These are phyloP conservation scores for Ptyas mucosa DNA, from an alignment of 2,113 vertebrate species.

Conservation along the genomic window DNA sequence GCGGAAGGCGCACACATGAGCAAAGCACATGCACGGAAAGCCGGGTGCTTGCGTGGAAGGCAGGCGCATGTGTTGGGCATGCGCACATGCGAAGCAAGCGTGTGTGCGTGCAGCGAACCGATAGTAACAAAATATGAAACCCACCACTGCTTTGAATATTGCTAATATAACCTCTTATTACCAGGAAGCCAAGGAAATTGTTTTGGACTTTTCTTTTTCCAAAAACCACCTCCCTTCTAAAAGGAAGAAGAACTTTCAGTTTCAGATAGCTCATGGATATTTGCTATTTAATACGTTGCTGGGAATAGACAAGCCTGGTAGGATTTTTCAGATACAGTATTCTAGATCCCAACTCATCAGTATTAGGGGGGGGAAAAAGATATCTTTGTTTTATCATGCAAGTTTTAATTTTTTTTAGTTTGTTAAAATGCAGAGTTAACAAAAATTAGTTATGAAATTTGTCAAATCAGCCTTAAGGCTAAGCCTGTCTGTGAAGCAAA, in stretches of 20 bases:
- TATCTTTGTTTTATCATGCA: background rate
- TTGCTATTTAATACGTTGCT: background rate
- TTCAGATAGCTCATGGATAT: background rate
- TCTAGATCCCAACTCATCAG: background rate
- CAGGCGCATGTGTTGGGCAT: no score
- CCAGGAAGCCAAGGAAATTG: background rate
- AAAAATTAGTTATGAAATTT: background rate
- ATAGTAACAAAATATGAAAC: no score
- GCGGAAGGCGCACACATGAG: no score
- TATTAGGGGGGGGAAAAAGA: background rate
- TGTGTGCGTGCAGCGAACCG: no score
- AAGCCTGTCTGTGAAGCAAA: background rate
- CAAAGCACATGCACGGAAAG: no score
- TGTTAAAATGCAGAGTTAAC: background rate
- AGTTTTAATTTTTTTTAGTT: background rate
- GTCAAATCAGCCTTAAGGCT: background rate
- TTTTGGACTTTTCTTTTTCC: background rate
- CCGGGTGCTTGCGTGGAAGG: no score
- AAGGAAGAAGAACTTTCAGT: background rate
- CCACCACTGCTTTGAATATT: background rate
- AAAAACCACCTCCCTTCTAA: background rate
- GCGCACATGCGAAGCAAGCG: no score
- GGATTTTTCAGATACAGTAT: background rate
- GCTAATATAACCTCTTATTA: background rate
- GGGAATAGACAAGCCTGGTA: background rate